phyloP scores from a whole-genome alignment of 2,888 invertebrate genomes.

The Smittia aterrima region DNA sequence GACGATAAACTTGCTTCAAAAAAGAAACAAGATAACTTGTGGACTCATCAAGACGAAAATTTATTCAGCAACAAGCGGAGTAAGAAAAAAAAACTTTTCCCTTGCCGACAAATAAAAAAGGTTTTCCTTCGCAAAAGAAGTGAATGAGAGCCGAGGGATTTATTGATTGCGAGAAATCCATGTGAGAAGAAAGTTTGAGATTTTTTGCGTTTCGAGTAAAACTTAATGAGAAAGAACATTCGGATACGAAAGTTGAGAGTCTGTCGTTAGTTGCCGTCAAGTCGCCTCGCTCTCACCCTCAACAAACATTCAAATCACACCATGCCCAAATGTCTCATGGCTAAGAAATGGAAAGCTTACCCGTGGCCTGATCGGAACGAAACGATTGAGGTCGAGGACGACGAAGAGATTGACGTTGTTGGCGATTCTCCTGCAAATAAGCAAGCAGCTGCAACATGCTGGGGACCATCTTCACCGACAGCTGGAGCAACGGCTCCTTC shows the following conservation, averaged over 20 bases:
- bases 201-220: background rate
- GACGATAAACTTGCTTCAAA: background rate
- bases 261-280: background rate
- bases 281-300: background rate
- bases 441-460: conserved; percentile 53
- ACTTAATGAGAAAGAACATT: conserved; percentile 14
- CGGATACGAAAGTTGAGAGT: background rate
- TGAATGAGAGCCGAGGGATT: conserved; percentile 19
- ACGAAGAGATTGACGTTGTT: conserved; percentile 86
- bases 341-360: conserved; percentile 91
- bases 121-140: background rate
- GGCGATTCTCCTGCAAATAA: conserved; percentile 59
- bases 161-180: conserved; percentile 16
- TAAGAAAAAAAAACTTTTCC: background rate
- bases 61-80: conserved; percentile 16
- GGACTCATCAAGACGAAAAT: conserved; percentile 22
- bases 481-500: conserved; percentile 74
- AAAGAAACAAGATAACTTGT: background rate
- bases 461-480: conserved; percentile 73
- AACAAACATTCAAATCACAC: conserved; percentile 50
- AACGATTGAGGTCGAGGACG: conserved; percentile 60
- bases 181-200: conserved; percentile 5
- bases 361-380: conserved; percentile 69
- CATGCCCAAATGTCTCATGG: conserved; percentile 95
- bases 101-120: background rate